phyloP scores from a whole-genome alignment of 2,888 invertebrate species.

The Dolichopus griseipennis region DNA sequence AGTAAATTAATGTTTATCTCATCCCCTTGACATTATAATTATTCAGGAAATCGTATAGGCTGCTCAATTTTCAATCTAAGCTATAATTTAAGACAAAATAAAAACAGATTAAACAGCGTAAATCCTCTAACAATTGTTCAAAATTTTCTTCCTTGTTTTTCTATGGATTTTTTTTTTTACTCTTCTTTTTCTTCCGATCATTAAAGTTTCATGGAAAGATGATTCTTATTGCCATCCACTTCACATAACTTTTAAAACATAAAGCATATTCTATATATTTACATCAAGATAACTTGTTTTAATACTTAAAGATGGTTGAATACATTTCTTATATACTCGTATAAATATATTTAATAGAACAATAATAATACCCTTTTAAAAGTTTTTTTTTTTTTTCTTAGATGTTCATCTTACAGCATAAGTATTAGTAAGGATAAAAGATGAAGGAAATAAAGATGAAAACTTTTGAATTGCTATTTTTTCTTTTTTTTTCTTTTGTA shows the following conservation, averaged over 20 bases:
- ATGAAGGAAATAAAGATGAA: conserved; percentile 1
- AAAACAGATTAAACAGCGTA: not conserved
- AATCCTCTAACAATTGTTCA: not conserved
- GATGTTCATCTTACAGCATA: not conserved
- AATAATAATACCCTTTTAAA: not conserved
- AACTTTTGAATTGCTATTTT: not conserved
- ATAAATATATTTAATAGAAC: no score
- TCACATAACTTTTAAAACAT: not conserved
- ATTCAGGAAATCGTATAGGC: not conserved
- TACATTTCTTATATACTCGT: no score
- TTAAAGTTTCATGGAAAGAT: not conserved
- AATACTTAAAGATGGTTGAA: no score
- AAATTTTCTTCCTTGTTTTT: not conserved
- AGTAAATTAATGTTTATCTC: no score
- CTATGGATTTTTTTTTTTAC: not conserved
- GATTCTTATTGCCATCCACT: not conserved
- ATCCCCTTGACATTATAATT: not conserved
- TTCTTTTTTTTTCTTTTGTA: no score
- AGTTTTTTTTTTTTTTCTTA: not conserved
- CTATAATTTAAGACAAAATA: not conserved
- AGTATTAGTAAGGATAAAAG: not conserved
- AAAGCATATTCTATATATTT: not conserved
- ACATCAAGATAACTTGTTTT: not conserved
- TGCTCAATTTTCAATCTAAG: not conserved
- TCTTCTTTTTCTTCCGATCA: not conserved